Percentiles rank a stretch among this genome's conserved stretches.
phyloP scores from a whole-genome alignment of 1,140 invertebrate genomes.

The Drosophila bocki region DNA sequence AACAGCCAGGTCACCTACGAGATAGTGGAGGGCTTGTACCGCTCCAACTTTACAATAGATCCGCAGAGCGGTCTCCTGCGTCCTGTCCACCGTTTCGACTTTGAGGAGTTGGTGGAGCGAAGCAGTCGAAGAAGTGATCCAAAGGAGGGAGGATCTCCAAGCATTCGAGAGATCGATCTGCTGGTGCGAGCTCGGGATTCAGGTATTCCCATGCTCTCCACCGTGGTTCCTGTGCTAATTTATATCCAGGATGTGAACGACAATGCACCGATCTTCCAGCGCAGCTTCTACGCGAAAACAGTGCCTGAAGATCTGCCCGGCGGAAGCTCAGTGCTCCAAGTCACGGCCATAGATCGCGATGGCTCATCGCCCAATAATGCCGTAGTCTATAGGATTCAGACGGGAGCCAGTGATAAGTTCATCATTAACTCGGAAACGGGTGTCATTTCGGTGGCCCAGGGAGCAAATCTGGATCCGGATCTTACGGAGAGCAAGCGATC shows the following conservation, averaged over 20 bases:
- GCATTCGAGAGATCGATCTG: constrained; percentile 90
- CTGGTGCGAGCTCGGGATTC: constrained; percentile 92
- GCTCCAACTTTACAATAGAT: constrained; percentile 93
- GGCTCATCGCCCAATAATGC: constrained; percentile 94
- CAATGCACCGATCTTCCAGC: constrained; percentile 92
- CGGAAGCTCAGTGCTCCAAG: constrained; percentile 92
- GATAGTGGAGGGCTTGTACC: constrained; percentile 91
- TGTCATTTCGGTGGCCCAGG: constrained; percentile 92
- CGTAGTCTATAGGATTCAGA: constrained; percentile 94
- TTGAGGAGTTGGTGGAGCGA: constrained; percentile 88
- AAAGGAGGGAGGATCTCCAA: constrained; percentile 80
- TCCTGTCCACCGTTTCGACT: constrained; percentile 90
- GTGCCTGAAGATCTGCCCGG: constrained; percentile 93
- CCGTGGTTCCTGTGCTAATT: constrained; percentile 91
- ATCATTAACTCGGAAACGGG: constrained; percentile 93
- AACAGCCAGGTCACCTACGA: constrained; percentile 94
- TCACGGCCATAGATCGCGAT: constrained; percentile 93
- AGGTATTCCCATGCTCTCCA: constrained; percentile 91
- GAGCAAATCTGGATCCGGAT: constrained; percentile 95
- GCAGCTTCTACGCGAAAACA: constrained; percentile 89
- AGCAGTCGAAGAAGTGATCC: constrained; percentile 30
- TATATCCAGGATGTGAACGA: constrained; percentile 96
- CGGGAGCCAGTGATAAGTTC: constrained; percentile 96
- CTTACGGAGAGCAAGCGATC: constrained; percentile 91
- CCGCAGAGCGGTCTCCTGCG: constrained; percentile 89